Evolutionary conservation across 2,888 invertebrate genomes (phyloP), one percentile per base, ranked within the genome.

Genomic region (Lithophane semibrunnea): DNA sequence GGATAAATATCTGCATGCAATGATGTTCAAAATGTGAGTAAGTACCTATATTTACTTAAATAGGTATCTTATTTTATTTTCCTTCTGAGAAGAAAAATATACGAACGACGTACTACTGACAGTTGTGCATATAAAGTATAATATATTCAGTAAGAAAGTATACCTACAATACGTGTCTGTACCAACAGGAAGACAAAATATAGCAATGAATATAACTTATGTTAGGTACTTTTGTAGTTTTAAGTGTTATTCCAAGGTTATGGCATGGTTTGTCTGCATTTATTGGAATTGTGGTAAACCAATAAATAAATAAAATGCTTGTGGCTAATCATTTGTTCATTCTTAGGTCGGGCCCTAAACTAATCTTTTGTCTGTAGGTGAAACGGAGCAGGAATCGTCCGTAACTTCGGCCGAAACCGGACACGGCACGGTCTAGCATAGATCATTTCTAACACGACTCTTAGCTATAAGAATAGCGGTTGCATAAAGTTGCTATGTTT

Each of bases 61-160:
- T 37, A 37, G 37, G 37, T 54, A 9, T 70, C 70, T 52, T 24
- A 66, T 8, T 37, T 16, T 47, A 71, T 71, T 71, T 71, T n/a
- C 7, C 0, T 10, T 65, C 3, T 29, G 24, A 64, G 5, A 63
- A 70, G 18, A 47, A 70, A 47, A 42, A 24, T 42, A 42, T 24
- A 18, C 56, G 42, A 12, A 42, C 4, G 42, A 42, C 42, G 24
- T 13, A 21, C 7, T 47, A 73, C 10, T 2, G 10, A 54, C 72
- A 56, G 54, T 37, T 68, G 70, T 37, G 70, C 47, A 47, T 47
- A 71, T 70, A 70, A 66, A 10, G 29, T 66, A 70, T 21, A 52
- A 18, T 52, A 66, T 47, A 16, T 47, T 66, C 21, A 47, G 44
- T 21, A 13, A 10, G 16, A 66, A 21, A 67, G 10, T 44, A 52